A percentile compares a stretch with the other conserved stretches of the same genome.
These are phyloP conservation scores for Romanogobio albipinnatus DNA, from an alignment of 2,113 vertebrate species.

Conservation along the genomic window DNA sequence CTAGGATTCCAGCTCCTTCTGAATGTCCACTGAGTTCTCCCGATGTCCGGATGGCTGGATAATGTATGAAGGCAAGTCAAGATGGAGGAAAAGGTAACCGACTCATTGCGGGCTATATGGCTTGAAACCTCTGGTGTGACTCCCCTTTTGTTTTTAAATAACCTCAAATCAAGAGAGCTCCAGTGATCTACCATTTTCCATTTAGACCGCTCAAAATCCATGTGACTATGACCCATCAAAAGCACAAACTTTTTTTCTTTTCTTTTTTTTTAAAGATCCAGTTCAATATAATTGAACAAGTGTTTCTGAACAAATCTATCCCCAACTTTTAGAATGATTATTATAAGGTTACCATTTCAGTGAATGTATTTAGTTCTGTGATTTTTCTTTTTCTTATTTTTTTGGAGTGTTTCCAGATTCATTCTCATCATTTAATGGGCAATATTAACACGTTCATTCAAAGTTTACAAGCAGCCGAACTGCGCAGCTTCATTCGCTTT, in stretches of 20 bases:
- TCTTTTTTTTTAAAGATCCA: background rate
- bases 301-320: background rate
- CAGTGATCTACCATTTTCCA: constrained; percentile 18
- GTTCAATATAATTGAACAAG: constrained; percentile 6
- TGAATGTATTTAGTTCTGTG: constrained; percentile 16
- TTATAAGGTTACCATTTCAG: background rate
- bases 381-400: no score
- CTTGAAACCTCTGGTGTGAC: background rate
- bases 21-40: constrained; percentile 39
- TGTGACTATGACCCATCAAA: no score
- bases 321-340: background rate
- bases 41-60: constrained; percentile 15
- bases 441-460: background rate
- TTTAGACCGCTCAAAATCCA: background rate
- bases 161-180: constrained; percentile 18
- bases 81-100: constrained; percentile 37
- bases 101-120: background rate
- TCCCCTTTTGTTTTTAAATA: constrained; percentile 27
- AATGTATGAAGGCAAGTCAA: background rate
- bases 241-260: no score
- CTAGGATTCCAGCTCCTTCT: constrained; percentile 26
- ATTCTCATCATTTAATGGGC: background rate
- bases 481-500: background rate
- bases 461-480: constrained; percentile 13
- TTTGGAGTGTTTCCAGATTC: background rate